phyloP scores from a whole-genome alignment of 2,888 invertebrate species.

The Leptopilina drosophilae region DNA sequence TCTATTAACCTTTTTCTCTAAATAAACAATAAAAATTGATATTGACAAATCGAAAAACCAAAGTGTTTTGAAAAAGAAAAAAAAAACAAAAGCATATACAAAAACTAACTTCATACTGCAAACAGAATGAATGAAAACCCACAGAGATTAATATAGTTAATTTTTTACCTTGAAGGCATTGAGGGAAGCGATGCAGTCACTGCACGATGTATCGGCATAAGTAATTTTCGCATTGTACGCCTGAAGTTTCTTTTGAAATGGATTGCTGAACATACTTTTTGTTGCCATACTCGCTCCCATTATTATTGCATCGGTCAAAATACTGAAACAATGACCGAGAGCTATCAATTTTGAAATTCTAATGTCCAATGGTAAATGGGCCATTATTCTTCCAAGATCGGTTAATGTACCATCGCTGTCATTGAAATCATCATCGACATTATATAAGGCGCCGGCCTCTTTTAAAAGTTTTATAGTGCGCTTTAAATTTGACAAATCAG shows the following conservation, averaged over 20 bases:
- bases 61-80: too few species aligned
- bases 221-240: conserved; percentile 86
- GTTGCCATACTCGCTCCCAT: conserved; percentile 92
- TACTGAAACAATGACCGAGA: conserved; percentile 91
- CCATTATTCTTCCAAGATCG: conserved; percentile 90
- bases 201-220: conserved; percentile 90
- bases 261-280: conserved; percentile 87
- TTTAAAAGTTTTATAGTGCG: conserved; percentile 90
- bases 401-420: conserved; percentile 91
- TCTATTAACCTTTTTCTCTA: too few species aligned
- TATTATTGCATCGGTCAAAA: conserved; percentile 89
- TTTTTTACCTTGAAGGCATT: conserved; percentile 82
- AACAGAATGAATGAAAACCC: too few species aligned
- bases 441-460: conserved; percentile 88
- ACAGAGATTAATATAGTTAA: too few species aligned
- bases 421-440: conserved; percentile 80
- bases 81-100: too few species aligned
- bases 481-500: conserved; percentile 88
- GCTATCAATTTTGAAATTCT: conserved; percentile 89
- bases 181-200: conserved; percentile 90
- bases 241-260: conserved; percentile 84
- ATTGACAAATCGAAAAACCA: too few species aligned
- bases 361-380: conserved; percentile 89
- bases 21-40: too few species aligned
- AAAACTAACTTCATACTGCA: too few species aligned